phyloP scores from a whole-genome alignment of 1,140 invertebrate species.

The Apis laboriosa region DNA sequence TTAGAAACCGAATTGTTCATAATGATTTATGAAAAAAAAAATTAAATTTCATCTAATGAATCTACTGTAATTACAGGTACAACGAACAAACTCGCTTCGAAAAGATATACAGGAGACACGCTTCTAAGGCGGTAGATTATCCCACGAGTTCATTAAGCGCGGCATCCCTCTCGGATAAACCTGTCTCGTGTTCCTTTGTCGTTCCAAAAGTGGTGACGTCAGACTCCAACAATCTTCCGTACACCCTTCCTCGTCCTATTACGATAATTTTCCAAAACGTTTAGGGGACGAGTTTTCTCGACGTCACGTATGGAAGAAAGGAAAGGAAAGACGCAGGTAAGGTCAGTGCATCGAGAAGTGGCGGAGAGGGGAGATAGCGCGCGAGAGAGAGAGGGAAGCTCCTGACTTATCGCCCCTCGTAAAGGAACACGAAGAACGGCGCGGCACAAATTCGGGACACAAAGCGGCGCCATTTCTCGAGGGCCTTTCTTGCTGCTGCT shows the following conservation, averaged over 20 bases:
- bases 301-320: neutral
- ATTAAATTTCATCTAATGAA: neutral
- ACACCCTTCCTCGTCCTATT: neutral
- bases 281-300: neutral
- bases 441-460: slow-evolving; percentile 74
- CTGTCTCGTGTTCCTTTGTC: neutral
- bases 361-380: neutral
- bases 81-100: neutral
- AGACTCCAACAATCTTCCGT: neutral
- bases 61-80: neutral
- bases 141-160: neutral
- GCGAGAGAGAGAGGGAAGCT: slow-evolving; percentile 42
- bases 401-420: slow-evolving; percentile 71
- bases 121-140: neutral
- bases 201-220: neutral
- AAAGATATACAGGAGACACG: neutral
- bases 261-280: slow-evolving; percentile 42
- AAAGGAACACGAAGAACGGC: slow-evolving; percentile 70
- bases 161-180: neutral
- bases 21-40: too few species aligned
- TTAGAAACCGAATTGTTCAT: too few species aligned
- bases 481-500: slow-evolving; percentile 68
- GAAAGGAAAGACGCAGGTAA: slow-evolving; percentile 2
- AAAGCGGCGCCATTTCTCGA: slow-evolving; percentile 73
- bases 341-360: slow-evolving; percentile 44